Percentiles rank a stretch among this genome's conserved stretches.
These are phyloP conservation scores for Menidia beryllina DNA, from an alignment of 2,113 vertebrate genomes.

Conservation along the genomic window DNA sequence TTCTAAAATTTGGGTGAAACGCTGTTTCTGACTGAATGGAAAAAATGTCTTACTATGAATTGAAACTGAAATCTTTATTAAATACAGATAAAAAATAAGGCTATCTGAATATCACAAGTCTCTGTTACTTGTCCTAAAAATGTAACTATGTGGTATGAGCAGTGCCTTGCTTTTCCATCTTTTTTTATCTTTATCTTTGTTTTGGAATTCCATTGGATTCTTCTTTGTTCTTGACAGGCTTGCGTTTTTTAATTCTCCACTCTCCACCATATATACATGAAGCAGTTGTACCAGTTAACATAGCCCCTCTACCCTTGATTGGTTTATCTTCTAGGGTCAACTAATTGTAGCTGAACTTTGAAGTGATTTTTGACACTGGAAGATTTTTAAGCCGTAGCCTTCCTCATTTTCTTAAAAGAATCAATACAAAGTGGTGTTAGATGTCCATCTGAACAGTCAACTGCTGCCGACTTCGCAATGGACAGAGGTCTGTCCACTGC, in stretches of 20 bases:
- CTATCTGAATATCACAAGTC: too few species aligned
- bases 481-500: constrained; percentile 3
- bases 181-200: not conserved
- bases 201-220: not conserved
- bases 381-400: not conserved
- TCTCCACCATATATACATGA: not conserved
- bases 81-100: too few species aligned
- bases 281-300: not conserved
- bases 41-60: too few species aligned
- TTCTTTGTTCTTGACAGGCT: not conserved
- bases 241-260: not conserved
- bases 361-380: not conserved
- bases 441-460: constrained; percentile 11
- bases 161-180: too few species aligned
- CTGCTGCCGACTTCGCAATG: constrained; percentile 14
- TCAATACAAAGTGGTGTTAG: constrained; percentile 1
- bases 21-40: too few species aligned
- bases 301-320: not conserved
- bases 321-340: constrained; percentile 11
- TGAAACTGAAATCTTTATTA: too few species aligned
- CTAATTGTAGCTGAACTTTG: constrained; percentile 25
- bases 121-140: too few species aligned
- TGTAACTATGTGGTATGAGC: too few species aligned
- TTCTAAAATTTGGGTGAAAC: too few species aligned
- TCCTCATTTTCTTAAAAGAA: not conserved